A percentile compares a stretch with the other conserved stretches of the same genome.
Evolutionary conservation across 1,140 invertebrate genomes (phyloP).

Genomic region (Dolichoris vasculosae): DNA sequence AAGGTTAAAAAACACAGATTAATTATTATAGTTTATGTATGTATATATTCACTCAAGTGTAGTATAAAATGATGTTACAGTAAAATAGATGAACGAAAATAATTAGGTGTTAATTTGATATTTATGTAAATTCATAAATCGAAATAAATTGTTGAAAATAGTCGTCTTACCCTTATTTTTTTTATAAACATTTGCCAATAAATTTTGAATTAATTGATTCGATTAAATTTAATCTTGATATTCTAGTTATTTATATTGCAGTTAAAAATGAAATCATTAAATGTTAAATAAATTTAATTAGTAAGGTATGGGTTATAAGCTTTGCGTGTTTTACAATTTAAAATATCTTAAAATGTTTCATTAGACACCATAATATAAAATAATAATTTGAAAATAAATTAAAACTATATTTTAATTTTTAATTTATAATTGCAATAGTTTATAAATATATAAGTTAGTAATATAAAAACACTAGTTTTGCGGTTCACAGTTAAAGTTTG

Average conservation of each 20-base stretch:
- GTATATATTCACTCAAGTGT: neutral
- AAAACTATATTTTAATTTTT: too few relatives aligned
- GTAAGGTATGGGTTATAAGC: too few relatives aligned
- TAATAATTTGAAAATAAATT: too few relatives aligned
- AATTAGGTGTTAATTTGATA: conserved; percentile 14
- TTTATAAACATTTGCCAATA: neutral
- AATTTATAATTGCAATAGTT: too few relatives aligned
- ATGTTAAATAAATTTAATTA: too few relatives aligned
- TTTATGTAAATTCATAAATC: neutral
- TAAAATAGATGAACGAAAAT: neutral
- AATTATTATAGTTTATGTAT: neutral
- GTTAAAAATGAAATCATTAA: neutral
- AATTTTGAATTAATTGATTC: neutral
- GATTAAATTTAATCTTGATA: neutral
- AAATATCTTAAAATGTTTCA: too few relatives aligned
- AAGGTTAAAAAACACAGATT: neutral
- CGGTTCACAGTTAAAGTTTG: too few relatives aligned
- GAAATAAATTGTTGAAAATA: neutral
- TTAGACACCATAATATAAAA: too few relatives aligned
- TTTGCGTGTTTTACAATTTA: too few relatives aligned
- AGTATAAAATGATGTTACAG: neutral
- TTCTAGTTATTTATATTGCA: neutral
- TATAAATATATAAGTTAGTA: too few relatives aligned
- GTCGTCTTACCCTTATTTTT: neutral
- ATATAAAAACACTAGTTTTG: too few relatives aligned